Evolutionary conservation across 2,888 invertebrate species (phyloP).

Genomic region (Drosophila maculinotata): DNA sequence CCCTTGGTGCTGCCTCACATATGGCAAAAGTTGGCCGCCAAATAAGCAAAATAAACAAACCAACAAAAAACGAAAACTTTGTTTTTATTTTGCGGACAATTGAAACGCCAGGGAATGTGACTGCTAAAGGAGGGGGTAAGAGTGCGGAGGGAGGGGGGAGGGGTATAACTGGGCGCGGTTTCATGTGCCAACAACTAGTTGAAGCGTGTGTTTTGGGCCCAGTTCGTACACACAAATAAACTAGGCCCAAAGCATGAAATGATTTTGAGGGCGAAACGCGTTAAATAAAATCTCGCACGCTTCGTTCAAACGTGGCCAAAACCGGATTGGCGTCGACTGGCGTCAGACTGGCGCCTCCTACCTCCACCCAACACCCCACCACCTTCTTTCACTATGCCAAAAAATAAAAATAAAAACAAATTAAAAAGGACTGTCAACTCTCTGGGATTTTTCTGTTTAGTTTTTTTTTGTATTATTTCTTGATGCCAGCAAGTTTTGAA

Average conservation of each 20-base stretch:
- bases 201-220: constrained; percentile 15
- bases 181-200: constrained; percentile 63
- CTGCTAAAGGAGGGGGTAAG: not conserved
- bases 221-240: constrained; percentile 20
- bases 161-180: constrained; percentile 22
- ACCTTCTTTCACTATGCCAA: not conserved
- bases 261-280: constrained; percentile 43
- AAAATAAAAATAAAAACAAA: constrained; percentile 27
- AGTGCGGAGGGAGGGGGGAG: not conserved
- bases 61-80: constrained; percentile 29
- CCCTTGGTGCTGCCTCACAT: constrained; percentile 18
- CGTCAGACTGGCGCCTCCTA: constrained; percentile 26
- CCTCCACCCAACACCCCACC: not conserved
- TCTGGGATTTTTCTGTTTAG: constrained; percentile 12
- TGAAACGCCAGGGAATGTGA: constrained; percentile 34
- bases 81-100: constrained; percentile 63
- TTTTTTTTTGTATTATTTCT: too few relatives aligned
- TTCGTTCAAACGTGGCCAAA: constrained; percentile 55
- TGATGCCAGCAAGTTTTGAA: constrained; percentile 31
- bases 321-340: too few relatives aligned
- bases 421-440: constrained; percentile 68
- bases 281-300: constrained; percentile 76
- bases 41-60: constrained; percentile 49
- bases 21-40: constrained; percentile 63
- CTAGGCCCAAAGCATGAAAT: constrained; percentile 24